Percentiles rank a stretch among this genome's conserved stretches.
Conservation (phyloP, 1,140 invertebrate genomes). For the Caerostris darwini region DNA sequence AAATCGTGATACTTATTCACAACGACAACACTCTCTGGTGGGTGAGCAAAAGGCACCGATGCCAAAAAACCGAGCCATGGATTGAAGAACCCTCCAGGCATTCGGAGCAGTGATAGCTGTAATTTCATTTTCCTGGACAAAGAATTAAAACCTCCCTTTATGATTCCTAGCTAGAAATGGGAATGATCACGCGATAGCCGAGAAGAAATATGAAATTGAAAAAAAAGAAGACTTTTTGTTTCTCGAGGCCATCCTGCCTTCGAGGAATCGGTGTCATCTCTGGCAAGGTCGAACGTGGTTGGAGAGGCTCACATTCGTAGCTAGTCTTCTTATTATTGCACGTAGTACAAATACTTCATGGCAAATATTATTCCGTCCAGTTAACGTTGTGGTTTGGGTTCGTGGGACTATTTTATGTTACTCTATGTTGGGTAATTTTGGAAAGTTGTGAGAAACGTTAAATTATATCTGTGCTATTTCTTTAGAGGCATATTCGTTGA, state of each 20-base stretch:
- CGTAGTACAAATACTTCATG: too few species aligned
- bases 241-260: background rate
- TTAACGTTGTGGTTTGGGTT: background rate
- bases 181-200: slow-evolving; percentile 25
- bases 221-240: background rate
- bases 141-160: slow-evolving; percentile 15
- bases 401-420: background rate
- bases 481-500: too few species aligned
- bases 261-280: slow-evolving; percentile 19
- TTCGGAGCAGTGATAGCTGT: background rate
- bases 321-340: background rate
- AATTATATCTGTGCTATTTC: background rate
- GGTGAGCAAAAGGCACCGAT: too few species aligned
- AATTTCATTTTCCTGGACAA: slow-evolving; percentile 51
- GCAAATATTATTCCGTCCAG: too few species aligned
- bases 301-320: background rate
- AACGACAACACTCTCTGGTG: too few species aligned
- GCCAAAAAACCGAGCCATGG: background rate
- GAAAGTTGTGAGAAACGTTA: background rate
- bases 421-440: background rate
- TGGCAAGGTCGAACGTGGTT: background rate
- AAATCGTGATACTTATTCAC: too few species aligned
- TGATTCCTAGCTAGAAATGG: background rate
- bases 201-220: background rate
- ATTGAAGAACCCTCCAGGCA: background rate